Percentiles rank a stretch among this genome's conserved stretches.
Evolutionary conservation across 2,797 vertebrate species (phyloP).

Genomic region (Acanthiza pusilla): DNA sequence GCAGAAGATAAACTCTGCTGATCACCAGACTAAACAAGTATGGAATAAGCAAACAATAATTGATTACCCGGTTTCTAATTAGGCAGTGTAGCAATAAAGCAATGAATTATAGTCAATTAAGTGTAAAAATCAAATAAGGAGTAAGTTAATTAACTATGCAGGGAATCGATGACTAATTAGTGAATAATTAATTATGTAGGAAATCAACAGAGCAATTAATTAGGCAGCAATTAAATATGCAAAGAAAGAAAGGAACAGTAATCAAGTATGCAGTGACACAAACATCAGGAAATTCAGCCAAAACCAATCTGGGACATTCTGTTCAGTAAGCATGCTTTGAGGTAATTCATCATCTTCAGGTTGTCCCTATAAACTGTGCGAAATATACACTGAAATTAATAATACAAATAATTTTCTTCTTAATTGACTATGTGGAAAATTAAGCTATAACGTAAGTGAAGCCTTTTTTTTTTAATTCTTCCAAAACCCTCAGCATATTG

Average conservation of each 20-base stretch:
- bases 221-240: constrained; percentile 53
- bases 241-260: constrained; percentile 44
- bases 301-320: not conserved
- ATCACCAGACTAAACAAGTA: not conserved
- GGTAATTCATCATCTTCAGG: not conserved
- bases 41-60: constrained; percentile 11
- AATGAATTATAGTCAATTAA: constrained; percentile 56
- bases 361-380: not conserved
- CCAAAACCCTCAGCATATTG: not conserved
- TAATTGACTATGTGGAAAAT: not conserved
- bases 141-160: constrained; percentile 46
- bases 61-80: constrained; percentile 48
- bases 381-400: not conserved
- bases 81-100: constrained; percentile 2
- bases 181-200: constrained; percentile 52
- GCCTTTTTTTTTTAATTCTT: not conserved
- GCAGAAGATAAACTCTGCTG: not conserved
- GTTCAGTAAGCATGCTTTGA: not conserved
- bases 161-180: constrained; percentile 50
- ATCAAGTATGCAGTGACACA: constrained; percentile 53
- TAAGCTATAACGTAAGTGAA: rapidly evolving
- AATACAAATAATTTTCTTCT: not conserved
- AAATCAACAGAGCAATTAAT: constrained; percentile 66
- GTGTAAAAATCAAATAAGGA: constrained; percentile 55
- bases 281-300: constrained; percentile 19